phyloP scores from a whole-genome alignment of 2,797 vertebrate genomes.

The Hydrolagus colliei region DNA sequence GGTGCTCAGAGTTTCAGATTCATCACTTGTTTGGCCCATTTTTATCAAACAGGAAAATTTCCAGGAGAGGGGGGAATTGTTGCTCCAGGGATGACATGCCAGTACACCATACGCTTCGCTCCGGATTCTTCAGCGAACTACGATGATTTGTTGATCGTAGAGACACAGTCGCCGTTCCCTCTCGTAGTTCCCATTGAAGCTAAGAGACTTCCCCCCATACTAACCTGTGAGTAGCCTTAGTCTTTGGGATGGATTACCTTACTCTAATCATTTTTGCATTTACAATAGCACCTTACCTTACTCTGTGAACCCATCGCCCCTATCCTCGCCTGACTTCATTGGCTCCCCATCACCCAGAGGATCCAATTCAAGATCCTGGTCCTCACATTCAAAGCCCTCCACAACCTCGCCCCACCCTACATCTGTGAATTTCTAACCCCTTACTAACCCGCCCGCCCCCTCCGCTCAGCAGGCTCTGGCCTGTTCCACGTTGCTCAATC shows the following conservation, averaged over 20 bases:
- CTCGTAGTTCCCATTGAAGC: slow-evolving; percentile 73
- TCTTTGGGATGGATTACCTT: background rate
- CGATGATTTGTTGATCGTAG: slow-evolving; percentile 74
- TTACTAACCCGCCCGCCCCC: too few relatives aligned
- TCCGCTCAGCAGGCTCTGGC: too few relatives aligned
- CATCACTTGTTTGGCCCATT: background rate
- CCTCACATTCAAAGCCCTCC: too few relatives aligned
- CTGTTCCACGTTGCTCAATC: too few relatives aligned
- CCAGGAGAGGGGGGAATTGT: slow-evolving; percentile 76
- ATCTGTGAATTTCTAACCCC: too few relatives aligned
- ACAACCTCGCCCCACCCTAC: too few relatives aligned
- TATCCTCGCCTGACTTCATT: too few relatives aligned
- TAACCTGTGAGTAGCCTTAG: slow-evolving; percentile 66
- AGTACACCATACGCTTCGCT: slow-evolving; percentile 71
- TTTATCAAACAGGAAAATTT: slow-evolving; percentile 68
- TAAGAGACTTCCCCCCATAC: slow-evolving; percentile 68
- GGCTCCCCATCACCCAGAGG: too few relatives aligned
- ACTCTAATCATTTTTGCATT: background rate
- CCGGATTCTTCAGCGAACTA: slow-evolving; percentile 75
- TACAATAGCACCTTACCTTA: background rate
- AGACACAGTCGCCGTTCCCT: slow-evolving; percentile 63
- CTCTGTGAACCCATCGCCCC: background rate
- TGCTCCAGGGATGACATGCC: slow-evolving; percentile 88
- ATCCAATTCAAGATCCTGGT: too few relatives aligned
- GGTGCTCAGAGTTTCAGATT: background rate